Evolutionary conservation across 2,888 invertebrate species (phyloP).

Genomic region (Caenorhabditis parvicauda): DNA sequence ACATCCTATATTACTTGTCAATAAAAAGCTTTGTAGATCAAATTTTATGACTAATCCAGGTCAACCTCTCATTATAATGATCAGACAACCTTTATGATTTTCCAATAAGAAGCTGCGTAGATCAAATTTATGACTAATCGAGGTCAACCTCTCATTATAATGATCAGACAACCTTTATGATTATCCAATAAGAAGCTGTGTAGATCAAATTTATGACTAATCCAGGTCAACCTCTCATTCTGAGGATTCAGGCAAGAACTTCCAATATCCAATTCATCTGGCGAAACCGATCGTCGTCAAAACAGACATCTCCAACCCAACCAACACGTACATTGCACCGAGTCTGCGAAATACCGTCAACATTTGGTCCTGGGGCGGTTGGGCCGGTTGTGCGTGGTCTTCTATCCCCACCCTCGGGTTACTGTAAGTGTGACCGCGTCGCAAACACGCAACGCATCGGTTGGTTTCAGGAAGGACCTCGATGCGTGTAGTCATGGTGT

Average conservation of each 20-base stretch:
- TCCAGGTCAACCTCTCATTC: too few species aligned
- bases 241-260: slow-evolving; percentile 15
- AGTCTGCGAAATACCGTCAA: slow-evolving; percentile 40
- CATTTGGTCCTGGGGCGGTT: slow-evolving; percentile 46
- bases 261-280: slow-evolving; percentile 50
- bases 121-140: too few species aligned
- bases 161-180: too few species aligned
- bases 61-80: too few species aligned
- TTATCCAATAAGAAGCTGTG: too few species aligned
- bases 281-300: slow-evolving; percentile 37
- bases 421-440: slow-evolving; percentile 24
- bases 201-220: too few species aligned
- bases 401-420: slow-evolving; percentile 45
- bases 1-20: too few species aligned
- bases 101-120: too few species aligned
- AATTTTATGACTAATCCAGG: too few species aligned
- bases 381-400: slow-evolving; percentile 41
- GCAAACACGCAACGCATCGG: not conserved
- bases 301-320: slow-evolving; percentile 36
- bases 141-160: too few species aligned
- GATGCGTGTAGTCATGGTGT: slow-evolving; percentile 31
- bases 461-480: slow-evolving; percentile 22
- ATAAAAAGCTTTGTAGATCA: too few species aligned
- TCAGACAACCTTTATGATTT: not conserved
- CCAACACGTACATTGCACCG: slow-evolving; percentile 26